Evolutionary conservation across 2,797 vertebrate species (phyloP).

Genomic region (Pseudocheirus occidentalis): DNA sequence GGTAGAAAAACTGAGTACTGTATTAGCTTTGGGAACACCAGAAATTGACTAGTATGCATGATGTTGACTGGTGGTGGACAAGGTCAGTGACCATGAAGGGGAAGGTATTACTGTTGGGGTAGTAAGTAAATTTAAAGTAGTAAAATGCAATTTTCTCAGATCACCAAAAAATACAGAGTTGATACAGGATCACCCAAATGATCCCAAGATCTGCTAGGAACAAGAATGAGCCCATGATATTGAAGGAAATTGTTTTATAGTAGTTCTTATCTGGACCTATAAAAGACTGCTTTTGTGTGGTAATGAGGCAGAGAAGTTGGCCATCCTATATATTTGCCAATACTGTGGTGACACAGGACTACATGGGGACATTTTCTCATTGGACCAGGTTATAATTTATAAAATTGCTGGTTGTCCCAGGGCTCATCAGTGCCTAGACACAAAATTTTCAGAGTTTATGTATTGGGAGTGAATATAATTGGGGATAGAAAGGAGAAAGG

Average conservation of each 20-base stretch:
- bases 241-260: neutral
- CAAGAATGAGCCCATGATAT: neutral
- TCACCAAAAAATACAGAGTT: neutral
- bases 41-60: neutral
- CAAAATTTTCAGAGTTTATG: neutral
- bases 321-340: neutral
- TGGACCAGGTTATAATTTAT: neutral
- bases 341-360: neutral
- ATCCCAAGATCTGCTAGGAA: neutral
- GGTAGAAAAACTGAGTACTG: too few species aligned
- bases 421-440: neutral
- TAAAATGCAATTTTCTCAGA: neutral
- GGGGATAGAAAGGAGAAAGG: neutral
- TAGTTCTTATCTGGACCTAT: neutral
- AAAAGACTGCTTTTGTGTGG: neutral
- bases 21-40: neutral
- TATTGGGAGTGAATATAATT: neutral
- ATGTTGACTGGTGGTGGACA: neutral
- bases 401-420: neutral
- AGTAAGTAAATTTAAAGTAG: too few species aligned
- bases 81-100: neutral
- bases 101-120: neutral
- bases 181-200: neutral
- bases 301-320: neutral
- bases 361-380: neutral